Base-by-base conservation (phyloP, 2,888 invertebrate genomes). In the Galerucella nymphaeae region DNA sequence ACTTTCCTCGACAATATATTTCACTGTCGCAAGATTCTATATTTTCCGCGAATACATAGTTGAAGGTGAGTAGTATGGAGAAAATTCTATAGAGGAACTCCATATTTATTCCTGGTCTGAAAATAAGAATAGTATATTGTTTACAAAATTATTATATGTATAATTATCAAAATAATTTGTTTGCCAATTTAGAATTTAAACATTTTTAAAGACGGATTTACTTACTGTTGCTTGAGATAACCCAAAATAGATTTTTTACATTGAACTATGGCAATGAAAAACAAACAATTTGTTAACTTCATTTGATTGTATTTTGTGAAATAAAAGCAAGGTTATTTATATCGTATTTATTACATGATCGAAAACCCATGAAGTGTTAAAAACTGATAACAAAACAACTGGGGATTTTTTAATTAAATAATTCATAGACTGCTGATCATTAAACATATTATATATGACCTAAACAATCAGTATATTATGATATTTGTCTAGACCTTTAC, bases 1-100 rank as follows among this genome's bases (percentile, higher is more conserved):
- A 87, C 0, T 89, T 86, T 59, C 95, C 94, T 81, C 92, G 86
- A 86, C 95, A 95, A 88, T 92, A 95, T 75, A 95, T 89, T 59
- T 90, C 88, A 81, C 90, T 93, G 79, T 80, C 80, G 80, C 90
- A 90, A n/a, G 83, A 81, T 70, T 77, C 69, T 2, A 59, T 18
- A 66, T 18, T 45, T 11, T 41, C 18, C 20, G 58, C 55, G 13
- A 64, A 13, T 50, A 11, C 38, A 41, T 14, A 14, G 58, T 59
- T 68, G 53, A 64, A 50, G 38, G 65, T 67, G 0, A 59, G 18
- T 2, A 38, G 30, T 16, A 59, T 59, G 14, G 30, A 14, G 13
- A 59, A 38, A 38, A 59, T 30, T 11, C 11, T 18, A 18, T 18
- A 18, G 18, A 53, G 18, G 53, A 6, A 18, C 11, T 53, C 59